Base-by-base conservation (phyloP, 2,888 invertebrate species). In the Pantelozetes paolii region DNA sequence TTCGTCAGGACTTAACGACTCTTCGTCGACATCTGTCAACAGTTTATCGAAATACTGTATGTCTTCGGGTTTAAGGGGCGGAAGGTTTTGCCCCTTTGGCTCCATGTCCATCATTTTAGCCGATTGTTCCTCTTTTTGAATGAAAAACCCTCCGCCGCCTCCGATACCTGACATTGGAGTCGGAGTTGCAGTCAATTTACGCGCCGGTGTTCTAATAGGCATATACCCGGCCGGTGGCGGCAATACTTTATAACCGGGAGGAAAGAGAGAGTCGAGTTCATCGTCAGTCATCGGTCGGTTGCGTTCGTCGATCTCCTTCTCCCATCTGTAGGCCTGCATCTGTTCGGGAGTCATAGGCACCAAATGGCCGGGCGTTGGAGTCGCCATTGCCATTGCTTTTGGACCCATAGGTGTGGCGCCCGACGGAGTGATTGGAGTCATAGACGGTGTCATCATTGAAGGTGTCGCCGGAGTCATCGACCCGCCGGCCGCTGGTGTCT, bases 21-120 rank as follows among this genome's bases (percentile, higher is more conserved):
- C 96, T 84, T 99, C 99, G 83, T 99, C 99, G 36, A 99, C 97
- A 82, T 99, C 99, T 73, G 95, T 83, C 78, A 99, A 86, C 77
- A 99, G 86, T 84, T 99, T 99, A 84, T 99, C 99, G 84, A 99
- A 99, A 84, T 99, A 99, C 84, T 99, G 99, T 64, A 99, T 96
- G 84, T 97, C 97, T 84, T 99, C 99, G 0, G 99, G 99, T 83
- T 99, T 99, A 89, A 99, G 92, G 82, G 99, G 95, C 20, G 99
- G 99, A 79, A 99, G 86, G 84, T 98, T 98, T 0, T 91, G 91
- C 50, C 86, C 86, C 83, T 96, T 97, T 0, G 99, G 99, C 84
- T 99, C 99, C 82, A 94, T 94, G 82, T 99, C 98, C 80, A 95
- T 89, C 82, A 91, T 91, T 73, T 74, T 75, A 0, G 89, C 88